Evolutionary conservation across 92 coral and sea anemone genomes (phyloP), one percentile per base, ranked within the genome.

Genomic region (Zoanthus sociatus): DNA sequence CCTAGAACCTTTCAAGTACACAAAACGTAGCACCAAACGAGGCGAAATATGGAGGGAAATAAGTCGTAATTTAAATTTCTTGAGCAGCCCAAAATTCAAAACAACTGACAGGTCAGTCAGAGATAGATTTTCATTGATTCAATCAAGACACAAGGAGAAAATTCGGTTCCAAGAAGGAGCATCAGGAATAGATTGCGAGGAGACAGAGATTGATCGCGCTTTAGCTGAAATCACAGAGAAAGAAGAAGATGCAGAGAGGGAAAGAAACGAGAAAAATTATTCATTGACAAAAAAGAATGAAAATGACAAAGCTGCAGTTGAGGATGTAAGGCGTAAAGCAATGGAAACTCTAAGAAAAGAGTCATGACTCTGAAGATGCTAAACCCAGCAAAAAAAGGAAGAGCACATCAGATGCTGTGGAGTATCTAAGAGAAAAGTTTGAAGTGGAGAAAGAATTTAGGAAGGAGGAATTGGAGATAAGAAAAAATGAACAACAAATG

Each of bases 41-140:
- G 91, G 89, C 47, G 90, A 77, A 50, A 77, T 88, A 9, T 91
- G 91, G 93, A 86, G 87, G 44, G 53, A 77, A 45, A 54, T 91
- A 45, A 56, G 79, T 3, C 2, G 71, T n/a, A 20, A 21, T 51
- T 16, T 72, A 9, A 84, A 72, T 46, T 9, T 32, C 55, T 50
- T 32, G 15, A 73, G 70, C 48, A 16, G 4, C 30, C 61, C 77
- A 12, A 33, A 18, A 30, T 84, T 84, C 33, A 84, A 84, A 71
- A 78, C 37, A 0, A 84, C 56, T 32, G 54, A 84, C 26, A 21
- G 87, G 7, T 33, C 87, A 9, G 87, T 56, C 13, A 71, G 82
- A 58, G 88, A 85, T 61, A 58, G 75, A 74, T n/a, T 76, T 6
- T 74, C 88, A 9, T 47, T 75, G 1, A 46, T 56, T 12, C 11